Percentiles rank a stretch among this genome's conserved stretches.
Conservation (phyloP, 1,140 invertebrate species). For the Drosophila pseudoobscura region DNA sequence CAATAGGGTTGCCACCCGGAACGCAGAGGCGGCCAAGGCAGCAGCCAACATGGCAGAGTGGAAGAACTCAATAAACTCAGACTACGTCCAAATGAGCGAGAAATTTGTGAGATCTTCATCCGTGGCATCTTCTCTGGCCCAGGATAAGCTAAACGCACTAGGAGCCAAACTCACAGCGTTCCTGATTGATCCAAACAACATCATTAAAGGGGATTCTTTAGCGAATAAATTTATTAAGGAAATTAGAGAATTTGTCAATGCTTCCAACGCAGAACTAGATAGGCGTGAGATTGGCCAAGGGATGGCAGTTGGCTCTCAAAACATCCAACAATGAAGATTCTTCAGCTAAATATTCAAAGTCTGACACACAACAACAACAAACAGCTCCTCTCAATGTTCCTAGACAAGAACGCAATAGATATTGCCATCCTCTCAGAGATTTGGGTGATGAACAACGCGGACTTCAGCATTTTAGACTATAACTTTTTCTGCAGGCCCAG, state of each 20-base stretch:
- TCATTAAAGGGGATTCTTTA: background rate
- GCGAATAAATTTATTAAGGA: background rate
- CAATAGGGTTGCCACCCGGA: background rate
- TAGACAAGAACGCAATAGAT: background rate
- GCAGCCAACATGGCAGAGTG: background rate
- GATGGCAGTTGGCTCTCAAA: no score
- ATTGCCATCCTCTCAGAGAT: background rate
- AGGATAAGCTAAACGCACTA: background rate
- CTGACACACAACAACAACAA: background rate
- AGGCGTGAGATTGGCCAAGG: no score
- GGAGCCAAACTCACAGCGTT: background rate
- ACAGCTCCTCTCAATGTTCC: background rate
- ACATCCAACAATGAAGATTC: background rate
- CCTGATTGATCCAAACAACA: background rate
- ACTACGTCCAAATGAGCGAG: no score
- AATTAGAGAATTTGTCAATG: background rate
- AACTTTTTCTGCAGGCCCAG: background rate
- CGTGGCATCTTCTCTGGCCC: background rate
- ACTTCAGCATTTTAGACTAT: background rate
- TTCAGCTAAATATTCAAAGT: background rate
- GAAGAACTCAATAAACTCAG: background rate
- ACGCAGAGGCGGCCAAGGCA: background rate
- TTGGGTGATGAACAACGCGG: background rate
- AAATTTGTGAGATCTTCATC: no score
- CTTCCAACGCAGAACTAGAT: no score